A percentile compares a stretch with the other conserved stretches of the same genome.
Conservation (phyloP, 2,113 vertebrate species). For the Corythornis cristatus region DNA sequence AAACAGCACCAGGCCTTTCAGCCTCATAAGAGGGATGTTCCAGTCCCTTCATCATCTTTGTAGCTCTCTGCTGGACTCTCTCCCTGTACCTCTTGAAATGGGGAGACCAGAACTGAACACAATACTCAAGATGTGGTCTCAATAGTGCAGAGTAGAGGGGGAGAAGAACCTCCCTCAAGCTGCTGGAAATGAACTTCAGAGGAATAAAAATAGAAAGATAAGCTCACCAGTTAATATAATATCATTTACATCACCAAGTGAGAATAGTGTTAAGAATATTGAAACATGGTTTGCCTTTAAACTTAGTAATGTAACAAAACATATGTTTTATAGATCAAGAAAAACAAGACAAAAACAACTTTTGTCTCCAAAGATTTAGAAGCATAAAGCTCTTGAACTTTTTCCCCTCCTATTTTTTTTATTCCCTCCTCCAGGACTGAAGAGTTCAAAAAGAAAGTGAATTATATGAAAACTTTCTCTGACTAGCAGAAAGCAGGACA, state of each 20-base stretch:
- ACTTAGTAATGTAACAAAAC: not conserved
- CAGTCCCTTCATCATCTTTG: no score
- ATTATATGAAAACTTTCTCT: not conserved
- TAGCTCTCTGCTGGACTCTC: no score
- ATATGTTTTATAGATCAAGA: not conserved
- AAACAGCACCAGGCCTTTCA: no score
- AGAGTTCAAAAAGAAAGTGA: not conserved
- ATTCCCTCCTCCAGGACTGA: not conserved
- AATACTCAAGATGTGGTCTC: no score
- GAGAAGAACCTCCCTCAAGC: no score
- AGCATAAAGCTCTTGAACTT: not conserved
- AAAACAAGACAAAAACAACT: not conserved
- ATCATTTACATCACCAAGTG: not conserved
- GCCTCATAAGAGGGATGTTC: no score
- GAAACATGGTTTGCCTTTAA: not conserved
- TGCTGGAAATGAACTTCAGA: not conserved
- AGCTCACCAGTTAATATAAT: not conserved
- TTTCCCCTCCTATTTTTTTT: not conserved
- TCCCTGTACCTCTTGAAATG: no score
- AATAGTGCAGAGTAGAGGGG: no score
- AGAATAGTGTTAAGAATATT: not conserved
- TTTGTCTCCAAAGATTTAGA: not conserved
- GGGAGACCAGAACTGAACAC: no score
- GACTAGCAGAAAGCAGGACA: not conserved
- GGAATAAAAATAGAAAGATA: not conserved